phyloP scores from a whole-genome alignment of 2,888 invertebrate genomes.

The Pristionchus exspectatus region DNA sequence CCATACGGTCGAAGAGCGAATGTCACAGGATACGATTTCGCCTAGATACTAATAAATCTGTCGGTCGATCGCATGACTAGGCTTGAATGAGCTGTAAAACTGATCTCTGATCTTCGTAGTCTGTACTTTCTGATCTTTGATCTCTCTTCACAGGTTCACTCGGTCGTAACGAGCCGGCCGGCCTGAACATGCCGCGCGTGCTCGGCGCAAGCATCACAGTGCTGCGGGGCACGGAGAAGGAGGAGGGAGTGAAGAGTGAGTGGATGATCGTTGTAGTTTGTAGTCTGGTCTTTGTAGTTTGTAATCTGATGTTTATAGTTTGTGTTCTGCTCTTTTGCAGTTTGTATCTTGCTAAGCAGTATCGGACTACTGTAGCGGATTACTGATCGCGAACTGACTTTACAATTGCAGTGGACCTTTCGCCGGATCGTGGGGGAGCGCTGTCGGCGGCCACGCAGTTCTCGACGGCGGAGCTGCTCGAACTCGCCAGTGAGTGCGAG shows the following conservation, averaged over 20 bases:
- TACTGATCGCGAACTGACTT: neutral
- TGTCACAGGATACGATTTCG: too few relatives aligned
- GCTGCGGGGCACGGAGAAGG: neutral
- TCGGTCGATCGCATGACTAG: too few relatives aligned
- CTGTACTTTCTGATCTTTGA: neutral
- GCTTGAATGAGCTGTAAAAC: neutral
- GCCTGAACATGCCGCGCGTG: conserved; percentile 30
- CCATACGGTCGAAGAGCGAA: too few relatives aligned
- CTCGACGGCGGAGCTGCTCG: neutral
- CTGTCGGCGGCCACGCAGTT: neutral
- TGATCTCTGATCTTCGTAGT: neutral
- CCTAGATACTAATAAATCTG: too few relatives aligned
- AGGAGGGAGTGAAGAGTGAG: conserved; percentile 39
- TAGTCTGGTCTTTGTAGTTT: neutral
- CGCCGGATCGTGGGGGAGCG: neutral
- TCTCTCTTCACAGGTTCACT: neutral
- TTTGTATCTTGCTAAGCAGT: too few relatives aligned
- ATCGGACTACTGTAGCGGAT: too few relatives aligned
- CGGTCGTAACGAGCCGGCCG: conserved; percentile 28
- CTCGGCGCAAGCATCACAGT: neutral
- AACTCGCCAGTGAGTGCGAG: neutral
- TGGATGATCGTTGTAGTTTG: neutral
- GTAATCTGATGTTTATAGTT: neutral
- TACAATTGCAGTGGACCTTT: neutral
- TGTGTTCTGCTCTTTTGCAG: too few relatives aligned